phyloP scores from a whole-genome alignment of 2,888 invertebrate species.

The Chymomyza procnemis region DNA sequence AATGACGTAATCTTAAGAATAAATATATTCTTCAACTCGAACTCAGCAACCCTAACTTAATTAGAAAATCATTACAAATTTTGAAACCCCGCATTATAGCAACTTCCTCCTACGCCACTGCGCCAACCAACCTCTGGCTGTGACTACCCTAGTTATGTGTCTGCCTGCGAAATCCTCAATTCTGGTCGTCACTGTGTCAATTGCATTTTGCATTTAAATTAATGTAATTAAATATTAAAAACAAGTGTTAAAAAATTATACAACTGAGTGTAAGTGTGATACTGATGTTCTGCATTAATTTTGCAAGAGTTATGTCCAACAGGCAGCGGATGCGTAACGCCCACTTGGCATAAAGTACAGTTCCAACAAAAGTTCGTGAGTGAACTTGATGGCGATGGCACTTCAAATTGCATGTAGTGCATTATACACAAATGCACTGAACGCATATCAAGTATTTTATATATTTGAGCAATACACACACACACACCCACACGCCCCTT shows the following conservation, averaged over 20 bases:
- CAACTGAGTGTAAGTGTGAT: conserved; percentile 28
- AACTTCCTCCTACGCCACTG: too few species aligned
- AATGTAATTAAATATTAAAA: conserved; percentile 50
- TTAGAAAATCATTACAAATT: too few species aligned
- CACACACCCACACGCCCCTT: too few species aligned
- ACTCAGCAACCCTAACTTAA: too few species aligned
- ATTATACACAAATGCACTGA: not conserved
- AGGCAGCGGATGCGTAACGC: too few species aligned
- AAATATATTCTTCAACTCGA: too few species aligned
- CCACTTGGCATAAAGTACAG: too few species aligned
- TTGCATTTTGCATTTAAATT: conserved; percentile 60
- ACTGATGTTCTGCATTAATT: conserved; percentile 41
- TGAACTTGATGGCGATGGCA: not conserved
- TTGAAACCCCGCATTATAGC: too few species aligned
- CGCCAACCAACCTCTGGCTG: too few species aligned
- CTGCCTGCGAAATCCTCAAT: not conserved
- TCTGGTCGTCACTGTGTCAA: conserved; percentile 21
- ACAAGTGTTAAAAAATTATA: conserved; percentile 47
- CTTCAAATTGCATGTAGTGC: not conserved
- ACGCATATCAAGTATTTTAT: too few species aligned
- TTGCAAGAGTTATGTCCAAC: not conserved
- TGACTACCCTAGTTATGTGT: too few species aligned
- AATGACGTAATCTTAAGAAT: too few species aligned
- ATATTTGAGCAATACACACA: not conserved
- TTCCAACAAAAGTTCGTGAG: not conserved